These are phyloP conservation scores for Catostomus latipinnis DNA, from an alignment of 2,797 vertebrate species.

Conservation along the genomic window DNA sequence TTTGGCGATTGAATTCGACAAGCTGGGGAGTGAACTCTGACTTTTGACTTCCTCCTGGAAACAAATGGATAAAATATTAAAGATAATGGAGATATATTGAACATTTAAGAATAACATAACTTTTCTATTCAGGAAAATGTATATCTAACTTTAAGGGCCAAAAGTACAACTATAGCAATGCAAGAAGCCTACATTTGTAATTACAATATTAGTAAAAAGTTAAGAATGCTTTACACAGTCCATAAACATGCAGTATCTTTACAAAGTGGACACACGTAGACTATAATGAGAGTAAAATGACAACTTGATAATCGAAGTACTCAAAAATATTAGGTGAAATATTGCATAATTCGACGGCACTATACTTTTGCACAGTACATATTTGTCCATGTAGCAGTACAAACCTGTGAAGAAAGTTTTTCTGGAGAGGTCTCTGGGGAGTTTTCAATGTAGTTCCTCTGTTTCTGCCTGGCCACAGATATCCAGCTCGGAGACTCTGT, in stretches of 20 bases:
- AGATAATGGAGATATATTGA: too few species aligned
- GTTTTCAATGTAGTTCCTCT: slow-evolving; percentile 80
- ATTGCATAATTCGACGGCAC: too few species aligned
- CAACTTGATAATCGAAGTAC: too few species aligned
- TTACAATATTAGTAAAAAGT: too few species aligned
- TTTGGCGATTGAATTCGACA: slow-evolving; percentile 47
- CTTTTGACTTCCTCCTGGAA: slow-evolving; percentile 72
- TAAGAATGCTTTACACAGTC: too few species aligned
- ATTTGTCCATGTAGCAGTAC: not conserved
- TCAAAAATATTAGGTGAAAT: too few species aligned
- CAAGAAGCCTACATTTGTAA: too few species aligned
- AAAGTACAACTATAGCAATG: too few species aligned
- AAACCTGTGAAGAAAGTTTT: slow-evolving; percentile 52
- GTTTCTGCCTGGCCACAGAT: slow-evolving; percentile 85
- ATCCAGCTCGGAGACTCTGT: slow-evolving; percentile 81
- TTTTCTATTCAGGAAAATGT: not conserved
- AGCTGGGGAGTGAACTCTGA: slow-evolving; percentile 51
- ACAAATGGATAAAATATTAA: not conserved
- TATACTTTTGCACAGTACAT: not conserved
- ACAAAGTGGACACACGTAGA: too few species aligned
- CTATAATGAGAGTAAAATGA: too few species aligned
- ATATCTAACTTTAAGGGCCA: too few species aligned
- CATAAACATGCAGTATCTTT: too few species aligned
- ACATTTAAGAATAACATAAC: not conserved
- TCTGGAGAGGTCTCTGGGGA: slow-evolving; percentile 70